Evolutionary conservation across 2,113 vertebrate genomes (phyloP).

Genomic region (Elaphurus davidianus): DNA sequence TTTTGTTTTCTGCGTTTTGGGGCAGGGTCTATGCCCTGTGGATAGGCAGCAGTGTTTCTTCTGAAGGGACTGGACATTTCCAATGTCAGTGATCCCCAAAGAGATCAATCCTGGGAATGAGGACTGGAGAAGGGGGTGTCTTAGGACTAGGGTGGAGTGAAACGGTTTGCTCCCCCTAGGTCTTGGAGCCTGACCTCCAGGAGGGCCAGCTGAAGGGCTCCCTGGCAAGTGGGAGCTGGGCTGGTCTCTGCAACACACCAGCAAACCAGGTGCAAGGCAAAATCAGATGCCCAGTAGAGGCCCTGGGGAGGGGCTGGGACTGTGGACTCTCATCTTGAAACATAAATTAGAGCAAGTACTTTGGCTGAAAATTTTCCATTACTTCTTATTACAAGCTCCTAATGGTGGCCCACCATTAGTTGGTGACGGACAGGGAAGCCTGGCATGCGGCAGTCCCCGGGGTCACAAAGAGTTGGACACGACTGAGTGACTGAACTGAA

Average conservation of each 20-base stretch:
- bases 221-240: neutral
- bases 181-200: neutral
- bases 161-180: neutral
- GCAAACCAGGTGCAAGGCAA: neutral
- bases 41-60: neutral
- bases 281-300: neutral
- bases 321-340: neutral
- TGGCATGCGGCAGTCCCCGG: neutral
- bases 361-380: neutral
- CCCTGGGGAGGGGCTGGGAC: neutral
- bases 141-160: neutral
- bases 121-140: too few species aligned
- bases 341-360: neutral
- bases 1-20: neutral
- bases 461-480: neutral
- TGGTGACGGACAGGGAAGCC: neutral
- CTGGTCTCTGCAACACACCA: neutral
- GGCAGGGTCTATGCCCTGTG: neutral
- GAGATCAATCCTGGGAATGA: neutral
- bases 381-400: neutral
- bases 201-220: neutral
- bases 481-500: neutral
- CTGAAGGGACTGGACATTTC: neutral
- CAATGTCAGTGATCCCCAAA: neutral
- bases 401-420: rapidly evolving